Evolutionary conservation across 2,888 invertebrate species (phyloP).

Genomic region (Flexamia atlantica): DNA sequence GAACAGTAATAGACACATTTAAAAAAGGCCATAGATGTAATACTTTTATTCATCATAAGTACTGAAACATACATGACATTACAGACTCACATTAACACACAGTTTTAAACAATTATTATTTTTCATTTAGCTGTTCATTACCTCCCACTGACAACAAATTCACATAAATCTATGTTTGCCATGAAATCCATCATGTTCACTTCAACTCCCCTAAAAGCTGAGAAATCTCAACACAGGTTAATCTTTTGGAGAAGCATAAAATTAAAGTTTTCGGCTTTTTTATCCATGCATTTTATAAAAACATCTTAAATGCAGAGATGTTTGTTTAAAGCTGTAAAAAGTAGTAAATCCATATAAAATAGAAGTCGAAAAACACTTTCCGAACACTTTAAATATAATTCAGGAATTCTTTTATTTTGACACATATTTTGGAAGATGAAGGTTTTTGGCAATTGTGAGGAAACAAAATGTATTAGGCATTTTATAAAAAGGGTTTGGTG

Average conservation of each 20-base stretch:
- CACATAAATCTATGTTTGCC: not conserved
- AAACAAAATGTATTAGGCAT: slow-evolving; percentile 5
- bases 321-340: slow-evolving; percentile 54
- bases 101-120: not conserved
- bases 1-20: not conserved
- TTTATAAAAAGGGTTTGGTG: slow-evolving; percentile 46
- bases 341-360: slow-evolving; percentile 55
- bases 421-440: slow-evolving; percentile 43
- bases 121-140: not conserved
- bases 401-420: slow-evolving; percentile 44
- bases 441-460: slow-evolving; percentile 14
- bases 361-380: slow-evolving; percentile 53
- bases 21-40: slow-evolving; percentile 14
- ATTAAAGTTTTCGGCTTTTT: not conserved
- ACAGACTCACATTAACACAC: slow-evolving; percentile 5
- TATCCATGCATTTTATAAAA: slow-evolving; percentile 27
- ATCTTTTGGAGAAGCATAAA: not conserved
- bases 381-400: slow-evolving; percentile 41
- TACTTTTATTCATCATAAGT: slow-evolving; percentile 44
- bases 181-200: not conserved
- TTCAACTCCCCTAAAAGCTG: not conserved
- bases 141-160: not conserved
- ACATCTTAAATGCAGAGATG: slow-evolving; percentile 10
- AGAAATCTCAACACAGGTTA: slow-evolving; percentile 13
- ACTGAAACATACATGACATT: slow-evolving; percentile 45